Evolutionary conservation across 2,888 invertebrate genomes (phyloP), one percentile per base, ranked within the genome.

Genomic region (Scelioninae gen. 1): DNA sequence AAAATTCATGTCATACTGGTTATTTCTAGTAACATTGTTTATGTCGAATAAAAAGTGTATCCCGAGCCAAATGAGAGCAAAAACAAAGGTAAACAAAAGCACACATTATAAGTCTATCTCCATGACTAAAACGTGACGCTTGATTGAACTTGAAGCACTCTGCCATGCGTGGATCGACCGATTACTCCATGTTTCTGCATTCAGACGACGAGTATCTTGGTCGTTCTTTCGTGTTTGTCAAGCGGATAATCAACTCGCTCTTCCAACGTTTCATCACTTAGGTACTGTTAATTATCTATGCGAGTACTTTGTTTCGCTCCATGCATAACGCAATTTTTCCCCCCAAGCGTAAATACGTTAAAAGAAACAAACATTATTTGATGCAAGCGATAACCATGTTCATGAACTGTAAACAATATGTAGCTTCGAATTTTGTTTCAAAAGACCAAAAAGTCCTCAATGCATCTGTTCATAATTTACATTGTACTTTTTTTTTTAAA

Each of bases 221-320:
- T 71, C 71, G 69, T 69, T 76, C 75, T 81, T 76, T 82, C 66
- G 58, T 76, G 76, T 76, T 82, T 76, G 66, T 82, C 82, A 68
- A 78, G 78, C 82, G 74, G 45, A 74, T 82, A 82, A 82, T 82
- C 69, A 74, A 74, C 56, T 68, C 45, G 34, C 65, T 76, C 71
- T 65, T 71, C 58, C 53, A 43, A 53, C 38, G 63, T 76, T 76
- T 76, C 82, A 66, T 82, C 78, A 58, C 63, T 65, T 58, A 58
- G 74, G 34, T 68, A 66, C 82, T 66, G 76, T 81, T 71, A 71
- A 81, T 80, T 74, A 74, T 72, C 65, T 31, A 16, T 72, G 32
- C 43, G 55, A 55, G 60, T 16, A 38, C 66, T 66, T 53, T 53
- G 68, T 77, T 29, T 68, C 58, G 47, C 32, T 51, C 34, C 23